phyloP scores from a whole-genome alignment of 2,113 vertebrate species.

The Uropsilus gracilis region DNA sequence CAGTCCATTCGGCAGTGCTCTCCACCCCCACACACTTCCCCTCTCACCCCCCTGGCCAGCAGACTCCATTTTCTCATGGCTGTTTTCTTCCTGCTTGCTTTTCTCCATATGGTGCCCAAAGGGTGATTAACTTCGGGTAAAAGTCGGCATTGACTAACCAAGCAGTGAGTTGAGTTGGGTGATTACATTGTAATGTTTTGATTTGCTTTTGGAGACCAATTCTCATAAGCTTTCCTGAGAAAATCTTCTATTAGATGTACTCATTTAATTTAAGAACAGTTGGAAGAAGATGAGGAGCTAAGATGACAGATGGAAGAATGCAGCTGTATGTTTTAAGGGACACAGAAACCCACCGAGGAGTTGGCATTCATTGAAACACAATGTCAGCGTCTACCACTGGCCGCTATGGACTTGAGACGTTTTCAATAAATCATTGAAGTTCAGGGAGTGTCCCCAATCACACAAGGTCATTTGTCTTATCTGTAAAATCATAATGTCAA shows the following conservation, averaged over 20 bases:
- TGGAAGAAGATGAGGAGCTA: slow-evolving; percentile 87
- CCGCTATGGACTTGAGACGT: slow-evolving; percentile 33
- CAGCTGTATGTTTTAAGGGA: slow-evolving; percentile 85
- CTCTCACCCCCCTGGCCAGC: not conserved
- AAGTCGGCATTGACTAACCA: slow-evolving; percentile 45
- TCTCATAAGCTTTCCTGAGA: slow-evolving; percentile 86
- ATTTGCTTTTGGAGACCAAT: slow-evolving; percentile 85
- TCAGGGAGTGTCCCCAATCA: slow-evolving; percentile 52
- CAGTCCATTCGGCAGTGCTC: not conserved
- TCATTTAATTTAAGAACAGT: slow-evolving; percentile 88
- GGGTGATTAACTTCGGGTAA: slow-evolving; percentile 58
- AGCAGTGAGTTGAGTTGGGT: slow-evolving; percentile 73
- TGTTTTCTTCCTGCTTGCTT: slow-evolving; percentile 15
- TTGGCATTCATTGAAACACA: slow-evolving; percentile 71
- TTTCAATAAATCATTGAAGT: slow-evolving; percentile 75
- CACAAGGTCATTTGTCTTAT: slow-evolving; percentile 64
- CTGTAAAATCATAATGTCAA: slow-evolving; percentile 66
- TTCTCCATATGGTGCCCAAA: slow-evolving; percentile 36
- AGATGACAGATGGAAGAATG: slow-evolving; percentile 88
- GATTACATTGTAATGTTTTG: slow-evolving; percentile 84
- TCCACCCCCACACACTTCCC: not conserved
- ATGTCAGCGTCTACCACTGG: slow-evolving; percentile 58
- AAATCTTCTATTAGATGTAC: slow-evolving; percentile 85
- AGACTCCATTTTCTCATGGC: not conserved
- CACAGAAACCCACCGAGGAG: slow-evolving; percentile 78